Evolutionary conservation across 2,113 vertebrate species (phyloP).

Genomic region (Pionites leucogaster): DNA sequence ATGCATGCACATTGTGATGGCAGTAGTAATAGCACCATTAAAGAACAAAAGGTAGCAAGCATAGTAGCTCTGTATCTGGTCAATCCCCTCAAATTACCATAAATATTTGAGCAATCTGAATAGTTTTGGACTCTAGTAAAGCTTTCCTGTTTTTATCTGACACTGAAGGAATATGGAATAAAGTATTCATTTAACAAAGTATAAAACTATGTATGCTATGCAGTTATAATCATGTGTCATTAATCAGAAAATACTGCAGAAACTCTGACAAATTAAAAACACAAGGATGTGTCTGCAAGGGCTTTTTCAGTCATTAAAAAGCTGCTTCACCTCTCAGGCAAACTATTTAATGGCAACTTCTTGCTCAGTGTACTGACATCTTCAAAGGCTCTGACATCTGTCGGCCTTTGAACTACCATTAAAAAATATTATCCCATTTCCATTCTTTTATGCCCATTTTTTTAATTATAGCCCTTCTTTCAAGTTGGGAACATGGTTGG

Average conservation of each 20-base stretch:
- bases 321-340: slow-evolving; percentile 80
- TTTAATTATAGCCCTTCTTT: slow-evolving; percentile 94
- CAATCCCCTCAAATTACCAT: slow-evolving; percentile 76
- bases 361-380: slow-evolving; percentile 83
- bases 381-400: slow-evolving; percentile 93
- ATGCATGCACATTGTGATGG: slow-evolving; percentile 50
- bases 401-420: slow-evolving; percentile 90
- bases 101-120: slow-evolving; percentile 76
- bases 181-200: slow-evolving; percentile 77
- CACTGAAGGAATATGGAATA: slow-evolving; percentile 76
- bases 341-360: slow-evolving; percentile 81
- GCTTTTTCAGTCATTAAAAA: slow-evolving; percentile 80
- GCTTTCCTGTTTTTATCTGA: slow-evolving; percentile 75
- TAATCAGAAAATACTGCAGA: slow-evolving; percentile 84
- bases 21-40: slow-evolving; percentile 65
- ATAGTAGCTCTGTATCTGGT: slow-evolving; percentile 60
- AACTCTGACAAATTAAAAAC: slow-evolving; percentile 84
- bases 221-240: slow-evolving; percentile 81
- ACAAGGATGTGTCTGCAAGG: slow-evolving; percentile 84
- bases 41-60: slow-evolving; percentile 75
- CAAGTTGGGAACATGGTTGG: slow-evolving; percentile 87
- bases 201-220: slow-evolving; percentile 83
- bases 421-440: slow-evolving; percentile 90
- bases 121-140: slow-evolving; percentile 70
- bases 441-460: slow-evolving; percentile 93